Evolutionary conservation across 2,888 invertebrate species (phyloP), one percentile per base, ranked within the genome.

Genomic region (Chloroclystis v-ata): DNA sequence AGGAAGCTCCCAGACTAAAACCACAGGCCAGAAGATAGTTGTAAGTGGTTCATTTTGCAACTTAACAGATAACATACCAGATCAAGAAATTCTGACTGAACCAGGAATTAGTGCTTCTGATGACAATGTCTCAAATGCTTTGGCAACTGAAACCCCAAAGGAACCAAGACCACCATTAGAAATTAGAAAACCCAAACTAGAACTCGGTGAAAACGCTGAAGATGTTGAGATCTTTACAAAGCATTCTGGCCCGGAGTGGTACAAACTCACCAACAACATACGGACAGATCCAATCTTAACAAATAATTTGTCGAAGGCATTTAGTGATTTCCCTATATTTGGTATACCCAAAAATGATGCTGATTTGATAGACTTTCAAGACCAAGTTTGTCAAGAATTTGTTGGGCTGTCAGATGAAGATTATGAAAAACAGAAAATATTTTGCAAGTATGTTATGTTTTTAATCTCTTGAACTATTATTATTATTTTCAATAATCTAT

Each of bases 251-350:
- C 78, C 82, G 0, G 65, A 67, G 30, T 64, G 78, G 53, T 79
- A 84, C 37, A 43, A 63, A 6, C 64, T 78, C 0, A 63, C 57
- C 9, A 72, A 71, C 1, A 59, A 65, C 12, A 42, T 79, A 16
- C 67, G 78, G 0, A 78, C 82, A 0, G 63, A 52, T 2, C 68
- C 81, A 0, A 61, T 84, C 12, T 66, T 78, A 29, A 56, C 75
- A 1, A 72, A 61, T 26, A 82, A 75, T 40, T 62, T 86, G 3
- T 64, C 75, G 0, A 67, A 72, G 28, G 67, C 67, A 2, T 86
- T 75, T 58, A 63, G 67, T 28, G 63, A 59, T n/a, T 53, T 84
- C n/a, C 83, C 84, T 2, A 64, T 82, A 28, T 64, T 59, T 46
- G 80, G 78, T 0, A 63, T 51, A 16, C 75, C 81, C 0, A 56